Percentiles rank a stretch among this genome's conserved stretches.
phyloP scores from a whole-genome alignment of 1,140 invertebrate species.

The Protaetia brevitarsis region DNA sequence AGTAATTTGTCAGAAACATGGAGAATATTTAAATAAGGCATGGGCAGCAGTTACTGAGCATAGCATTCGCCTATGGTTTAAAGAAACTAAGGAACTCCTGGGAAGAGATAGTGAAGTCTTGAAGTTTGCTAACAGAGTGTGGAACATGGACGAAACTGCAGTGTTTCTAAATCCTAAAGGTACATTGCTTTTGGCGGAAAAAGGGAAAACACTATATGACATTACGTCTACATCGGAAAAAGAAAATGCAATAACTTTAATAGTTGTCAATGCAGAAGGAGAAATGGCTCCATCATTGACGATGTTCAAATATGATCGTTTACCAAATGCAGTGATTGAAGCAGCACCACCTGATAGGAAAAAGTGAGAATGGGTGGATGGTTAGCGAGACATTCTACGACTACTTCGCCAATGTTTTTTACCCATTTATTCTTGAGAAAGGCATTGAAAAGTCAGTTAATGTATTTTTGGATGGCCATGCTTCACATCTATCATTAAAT shows the following conservation, averaged over 20 bases:
- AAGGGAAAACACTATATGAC: constrained; percentile 41
- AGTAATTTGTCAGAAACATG: constrained; percentile 33
- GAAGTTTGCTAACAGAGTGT: constrained; percentile 36
- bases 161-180: constrained; percentile 41
- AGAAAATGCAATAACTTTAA: constrained; percentile 43
- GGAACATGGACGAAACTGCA: constrained; percentile 43
- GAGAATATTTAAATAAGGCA: constrained; percentile 35
- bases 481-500: constrained; percentile 2
- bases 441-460: neutral
- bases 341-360: neutral
- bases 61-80: constrained; percentile 36
- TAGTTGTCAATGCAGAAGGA: constrained; percentile 43
- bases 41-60: constrained; percentile 32
- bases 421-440: neutral
- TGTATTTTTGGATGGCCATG: constrained; percentile 20
- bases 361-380: constrained; percentile 16
- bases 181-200: constrained; percentile 39
- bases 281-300: constrained; percentile 32
- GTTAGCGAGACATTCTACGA: constrained; percentile 14
- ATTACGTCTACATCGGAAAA: constrained; percentile 39
- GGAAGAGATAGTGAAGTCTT: constrained; percentile 31
- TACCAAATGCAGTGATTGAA: constrained; percentile 27
- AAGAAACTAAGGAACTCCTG: constrained; percentile 27
- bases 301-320: constrained; percentile 40
- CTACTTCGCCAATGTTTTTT: constrained; percentile 23